phyloP scores from a whole-genome alignment of 64 coral and sea anemone genomes.

The Platygyra sinensis region DNA sequence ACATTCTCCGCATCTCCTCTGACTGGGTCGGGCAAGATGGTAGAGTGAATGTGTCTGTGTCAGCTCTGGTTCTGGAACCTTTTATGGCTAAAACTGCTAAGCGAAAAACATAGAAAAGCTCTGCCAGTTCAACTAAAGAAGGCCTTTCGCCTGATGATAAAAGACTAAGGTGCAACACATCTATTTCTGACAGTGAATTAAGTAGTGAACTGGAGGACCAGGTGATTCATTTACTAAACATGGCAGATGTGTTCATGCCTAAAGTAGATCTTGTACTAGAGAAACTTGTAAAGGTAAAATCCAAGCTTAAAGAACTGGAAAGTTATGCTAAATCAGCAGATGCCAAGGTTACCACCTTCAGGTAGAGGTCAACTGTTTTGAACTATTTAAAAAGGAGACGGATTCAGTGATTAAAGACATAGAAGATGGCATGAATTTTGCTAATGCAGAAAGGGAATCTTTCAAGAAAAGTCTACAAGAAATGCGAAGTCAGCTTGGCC shows the following conservation, averaged over 20 bases:
- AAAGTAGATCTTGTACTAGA: conserved; percentile 11
- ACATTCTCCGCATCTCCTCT: too few relatives aligned
- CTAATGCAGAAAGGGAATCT: neutral
- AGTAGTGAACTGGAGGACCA: neutral
- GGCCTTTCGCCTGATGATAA: neutral
- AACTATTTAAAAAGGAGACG: conserved; percentile 2
- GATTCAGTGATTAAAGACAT: neutral
- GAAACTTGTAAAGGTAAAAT: neutral
- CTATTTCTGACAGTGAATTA: neutral
- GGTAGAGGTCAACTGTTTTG: neutral
- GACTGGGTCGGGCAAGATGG: neutral
- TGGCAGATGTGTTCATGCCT: conserved; percentile 1
- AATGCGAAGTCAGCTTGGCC: neutral
- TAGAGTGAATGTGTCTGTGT: neutral
- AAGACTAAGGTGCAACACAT: neutral
- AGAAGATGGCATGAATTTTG: conserved; percentile 12
- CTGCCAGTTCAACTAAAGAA: conserved; percentile 6
- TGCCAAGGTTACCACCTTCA: neutral
- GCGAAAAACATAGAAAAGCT: conserved; percentile 5
- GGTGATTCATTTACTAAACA: neutral
- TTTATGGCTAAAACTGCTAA: neutral
- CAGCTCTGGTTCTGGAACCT: neutral
- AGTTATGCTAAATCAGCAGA: neutral
- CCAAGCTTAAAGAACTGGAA: neutral
- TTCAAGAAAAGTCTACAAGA: neutral